Evolutionary conservation across 2,113 vertebrate species (phyloP), one percentile per base, ranked within the genome.

Genomic region (Nerophis ophidion): DNA sequence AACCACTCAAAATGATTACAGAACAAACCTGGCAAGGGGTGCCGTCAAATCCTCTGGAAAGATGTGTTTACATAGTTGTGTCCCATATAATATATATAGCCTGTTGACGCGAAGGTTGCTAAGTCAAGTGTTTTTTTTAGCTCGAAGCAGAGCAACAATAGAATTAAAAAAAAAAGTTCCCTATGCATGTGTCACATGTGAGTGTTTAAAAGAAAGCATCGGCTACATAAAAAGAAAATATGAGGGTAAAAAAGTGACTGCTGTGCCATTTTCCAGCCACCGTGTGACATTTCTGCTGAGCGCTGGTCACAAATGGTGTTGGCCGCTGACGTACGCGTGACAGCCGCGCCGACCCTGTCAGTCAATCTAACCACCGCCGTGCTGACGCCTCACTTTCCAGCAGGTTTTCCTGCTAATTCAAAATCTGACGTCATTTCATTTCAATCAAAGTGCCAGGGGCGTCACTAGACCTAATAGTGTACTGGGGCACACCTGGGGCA

Each of bases 211-310:
- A 56, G 46, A 44, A 40, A 49, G 46, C 47, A 59, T 35, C 45
- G 10, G 40, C 2, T 44, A 38, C 66, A 55, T 10, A 26, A 17
- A 49, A 17, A 58, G 59, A 42, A 3, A 45, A 50, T 64, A 48
- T 63, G 12, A 50, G 14, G 15, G 52, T 6, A 48, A 71, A 47
- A 38, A 26, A 60, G 36, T 56, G 57, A 33, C 38, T 57, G 59
- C 66, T 16, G 51, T 68, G 71, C 68, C 74, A 62, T 70, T 78
- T 83, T 55, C 54, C 71, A 57, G 66, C 33, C 54, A 54, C 61
- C 38, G 40, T 48, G 62, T 86, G 83, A 86, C 83, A 89, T 84
- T 87, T 87, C 66, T 85, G 86, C 87, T 85, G 82, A 87, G 82
- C 61, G 6, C 63, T 67, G 84, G 83, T 86, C 84, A 83, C 73